Conservation (phyloP, 1,140 invertebrate species). For the Lanistes nyassanus region DNA sequence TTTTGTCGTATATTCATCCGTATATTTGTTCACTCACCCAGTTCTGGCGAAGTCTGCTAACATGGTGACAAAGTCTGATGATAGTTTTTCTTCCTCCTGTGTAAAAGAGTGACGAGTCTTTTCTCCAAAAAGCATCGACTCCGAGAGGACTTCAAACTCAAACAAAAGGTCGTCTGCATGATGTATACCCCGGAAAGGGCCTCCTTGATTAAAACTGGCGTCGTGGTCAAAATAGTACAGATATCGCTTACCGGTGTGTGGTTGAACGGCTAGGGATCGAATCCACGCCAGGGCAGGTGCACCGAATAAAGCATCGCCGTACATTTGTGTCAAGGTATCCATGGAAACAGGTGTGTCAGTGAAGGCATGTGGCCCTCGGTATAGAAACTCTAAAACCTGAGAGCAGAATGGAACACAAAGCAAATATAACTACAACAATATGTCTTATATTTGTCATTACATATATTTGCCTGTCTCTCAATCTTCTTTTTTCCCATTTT, state of each 20-base stretch:
- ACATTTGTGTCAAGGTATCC: background rate
- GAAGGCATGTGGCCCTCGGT: background rate
- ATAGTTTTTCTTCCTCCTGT: background rate
- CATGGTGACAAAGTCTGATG: background rate
- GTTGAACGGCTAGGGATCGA: background rate
- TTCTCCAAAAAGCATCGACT: background rate
- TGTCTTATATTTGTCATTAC: background rate
- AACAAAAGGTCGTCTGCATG: no score
- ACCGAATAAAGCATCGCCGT: background rate
- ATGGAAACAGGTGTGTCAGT: background rate
- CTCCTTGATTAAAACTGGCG: background rate
- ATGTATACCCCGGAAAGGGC: background rate
- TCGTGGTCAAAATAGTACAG: background rate
- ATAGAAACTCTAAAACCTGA: conserved; percentile 1
- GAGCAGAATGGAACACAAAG: background rate
- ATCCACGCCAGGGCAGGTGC: background rate
- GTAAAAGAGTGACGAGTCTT: no score
- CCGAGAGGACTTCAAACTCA: conserved; percentile 1
- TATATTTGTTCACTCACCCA: background rate
- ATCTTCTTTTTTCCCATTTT: background rate
- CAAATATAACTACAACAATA: background rate
- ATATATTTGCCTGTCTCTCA: background rate
- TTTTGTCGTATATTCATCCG: no score
- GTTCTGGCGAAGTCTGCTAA: background rate
- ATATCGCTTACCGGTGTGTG: conserved; percentile 2